Evolutionary conservation across 2,113 vertebrate species (phyloP), one percentile per base, ranked within the genome.

Genomic region (Anoplopoma fimbria): DNA sequence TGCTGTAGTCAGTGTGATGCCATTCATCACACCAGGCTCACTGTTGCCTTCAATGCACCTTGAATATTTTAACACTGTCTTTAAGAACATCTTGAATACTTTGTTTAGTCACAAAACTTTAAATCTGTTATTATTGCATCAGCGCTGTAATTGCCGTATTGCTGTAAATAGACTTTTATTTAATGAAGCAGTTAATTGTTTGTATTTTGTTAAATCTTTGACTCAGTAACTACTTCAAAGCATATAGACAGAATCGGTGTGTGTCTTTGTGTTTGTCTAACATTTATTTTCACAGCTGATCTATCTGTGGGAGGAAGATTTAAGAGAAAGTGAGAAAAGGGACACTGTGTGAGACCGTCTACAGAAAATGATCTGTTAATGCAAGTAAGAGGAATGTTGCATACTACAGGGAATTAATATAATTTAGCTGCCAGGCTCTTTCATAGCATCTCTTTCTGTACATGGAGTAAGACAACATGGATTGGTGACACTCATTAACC

Each of bases 321-420:
- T 78, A 75, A 75, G 36, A 75, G 61, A 42, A 74, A 61, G 40
- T 83, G 76, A 77, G 69, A 64, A 86, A 69, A 72, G 9, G 14
- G 33, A 67, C 63, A 21, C 29, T 60, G 33, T 36, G 38, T 33
- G 53, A 61, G 47, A 45, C 45, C 21, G 25, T 42, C 36, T 17
- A 8, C 10, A 72, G 25, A 57, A 71, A 77, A 58, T 19, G 10
- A 57, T 69, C 38, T 81, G 7, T 33, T 21, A 38, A 55, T 74
- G 34, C 67, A n/a, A 9, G 40, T 60, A 8, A 47, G 31, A 65
- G 47, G 27, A 69, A 40, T 47, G n/a, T 71, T 65, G 49, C 51
- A 69, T 55, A 36, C 29, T 6, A 19, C 33, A 69, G 12, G 33
- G 19, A 57, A 75, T 55, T 15, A 36, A 38, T 70, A 2, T 63